Conservation (phyloP, 2,888 invertebrate species). For the Selenia dentaria region DNA sequence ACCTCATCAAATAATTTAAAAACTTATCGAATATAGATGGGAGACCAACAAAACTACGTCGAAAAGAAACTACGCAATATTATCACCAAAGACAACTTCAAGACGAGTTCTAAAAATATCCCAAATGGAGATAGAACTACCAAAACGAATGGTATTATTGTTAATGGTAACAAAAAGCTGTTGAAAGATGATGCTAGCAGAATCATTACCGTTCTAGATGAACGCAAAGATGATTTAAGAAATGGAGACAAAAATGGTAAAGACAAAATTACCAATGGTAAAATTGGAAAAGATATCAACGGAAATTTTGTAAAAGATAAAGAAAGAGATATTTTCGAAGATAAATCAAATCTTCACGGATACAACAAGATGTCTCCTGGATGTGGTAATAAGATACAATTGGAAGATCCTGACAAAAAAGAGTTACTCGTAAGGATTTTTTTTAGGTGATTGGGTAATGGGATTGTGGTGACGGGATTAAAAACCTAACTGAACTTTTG, state of each 20-base stretch:
- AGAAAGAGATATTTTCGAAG: slow-evolving; percentile 32
- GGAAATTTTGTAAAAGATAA: slow-evolving; percentile 18
- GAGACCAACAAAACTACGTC: slow-evolving; percentile 48
- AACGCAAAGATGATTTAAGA: slow-evolving; percentile 9
- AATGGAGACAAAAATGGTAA: background rate
- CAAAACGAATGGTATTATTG: background rate
- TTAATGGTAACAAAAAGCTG: slow-evolving; percentile 3
- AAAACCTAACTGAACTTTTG: too few species aligned
- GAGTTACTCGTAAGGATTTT: slow-evolving; percentile 65
- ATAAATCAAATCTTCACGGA: slow-evolving; percentile 57
- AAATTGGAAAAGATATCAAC: slow-evolving; percentile 21
- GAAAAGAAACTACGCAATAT: slow-evolving; percentile 36
- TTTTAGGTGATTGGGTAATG: slow-evolving; percentile 30
- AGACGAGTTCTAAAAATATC: slow-evolving; percentile 1
- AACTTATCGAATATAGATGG: slow-evolving; percentile 53
- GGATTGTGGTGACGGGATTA: slow-evolving; percentile 20
- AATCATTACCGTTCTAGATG: slow-evolving; percentile 18
- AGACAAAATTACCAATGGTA: slow-evolving; percentile 4
- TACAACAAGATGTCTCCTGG: slow-evolving; percentile 65
- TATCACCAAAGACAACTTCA: slow-evolving; percentile 24
- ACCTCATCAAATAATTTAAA: too few species aligned
- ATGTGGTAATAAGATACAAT: slow-evolving; percentile 63
- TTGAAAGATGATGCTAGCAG: background rate
- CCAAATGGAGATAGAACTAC: slow-evolving; percentile 7
- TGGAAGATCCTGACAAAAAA: slow-evolving; percentile 71